Conservation (phyloP, 1,140 invertebrate species). For the Megathymus violae region DNA sequence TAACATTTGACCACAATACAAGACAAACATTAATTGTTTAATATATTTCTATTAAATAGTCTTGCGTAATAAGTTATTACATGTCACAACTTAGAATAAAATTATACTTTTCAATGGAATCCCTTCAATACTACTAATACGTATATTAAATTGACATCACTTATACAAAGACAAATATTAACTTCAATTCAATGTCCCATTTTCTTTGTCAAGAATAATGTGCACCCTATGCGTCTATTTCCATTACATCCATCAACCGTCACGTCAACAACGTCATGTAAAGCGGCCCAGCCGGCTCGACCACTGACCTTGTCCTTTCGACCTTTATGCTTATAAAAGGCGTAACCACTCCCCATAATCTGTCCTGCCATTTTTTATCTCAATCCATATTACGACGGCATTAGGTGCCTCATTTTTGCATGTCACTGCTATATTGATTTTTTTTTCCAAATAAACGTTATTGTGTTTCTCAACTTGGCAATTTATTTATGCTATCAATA, state of each 20-base stretch:
- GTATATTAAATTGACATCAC: too few relatives aligned
- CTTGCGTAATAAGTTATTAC: too few relatives aligned
- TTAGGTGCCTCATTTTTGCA: slow-evolving; percentile 16
- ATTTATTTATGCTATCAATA: too few relatives aligned
- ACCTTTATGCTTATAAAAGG: slow-evolving; percentile 32
- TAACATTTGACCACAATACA: too few relatives aligned
- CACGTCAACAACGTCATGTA: slow-evolving; percentile 2
- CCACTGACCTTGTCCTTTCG: slow-evolving; percentile 39
- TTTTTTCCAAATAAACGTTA: slow-evolving; percentile 7
- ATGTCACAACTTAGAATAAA: too few relatives aligned
- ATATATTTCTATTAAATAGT: too few relatives aligned
- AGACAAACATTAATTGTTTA: too few relatives aligned
- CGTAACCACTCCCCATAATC: slow-evolving; percentile 23
- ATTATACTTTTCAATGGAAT: too few relatives aligned
- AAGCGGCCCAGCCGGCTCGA: background rate
- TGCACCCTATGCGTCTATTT: slow-evolving; percentile 12
- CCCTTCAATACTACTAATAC: too few relatives aligned
- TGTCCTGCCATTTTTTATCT: slow-evolving; percentile 19
- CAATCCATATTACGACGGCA: slow-evolving; percentile 6
- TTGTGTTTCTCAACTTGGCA: background rate
- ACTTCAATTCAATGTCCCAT: background rate
- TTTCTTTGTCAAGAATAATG: background rate
- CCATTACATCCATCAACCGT: slow-evolving; percentile 35
- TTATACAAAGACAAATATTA: too few relatives aligned
- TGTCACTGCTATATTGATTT: slow-evolving; percentile 16